Evolutionary conservation across 30 jellyfish, hydroid and myxozoan genomes (phyloP).

Genomic region (Aurelia aurita complex sp. Pacific): DNA sequence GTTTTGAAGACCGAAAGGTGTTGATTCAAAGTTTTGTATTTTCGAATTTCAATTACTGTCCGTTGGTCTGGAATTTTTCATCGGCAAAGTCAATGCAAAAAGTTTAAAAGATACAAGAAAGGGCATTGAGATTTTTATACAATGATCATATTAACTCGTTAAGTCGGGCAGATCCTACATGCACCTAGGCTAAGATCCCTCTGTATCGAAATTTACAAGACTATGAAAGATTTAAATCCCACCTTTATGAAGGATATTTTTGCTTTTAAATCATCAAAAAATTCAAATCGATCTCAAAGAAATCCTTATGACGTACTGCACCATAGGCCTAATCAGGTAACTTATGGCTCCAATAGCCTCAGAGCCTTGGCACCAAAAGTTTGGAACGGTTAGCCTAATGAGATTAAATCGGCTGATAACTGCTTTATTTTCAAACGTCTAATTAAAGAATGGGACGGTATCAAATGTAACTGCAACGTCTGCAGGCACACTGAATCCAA

Average conservation of each 20-base stretch:
- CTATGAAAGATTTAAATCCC: neutral
- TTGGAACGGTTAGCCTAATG: conserved; percentile 1
- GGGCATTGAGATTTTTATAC: conserved; percentile 22
- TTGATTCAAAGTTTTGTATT: conserved; percentile 28
- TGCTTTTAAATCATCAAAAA: neutral
- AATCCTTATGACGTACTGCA: conserved; percentile 11
- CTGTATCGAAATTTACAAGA: neutral
- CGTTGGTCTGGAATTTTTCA: conserved; percentile 51
- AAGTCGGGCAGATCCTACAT: conserved; percentile 8
- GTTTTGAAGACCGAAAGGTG: conserved; percentile 20
- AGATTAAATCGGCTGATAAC: conserved; percentile 6
- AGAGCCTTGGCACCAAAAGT: neutral
- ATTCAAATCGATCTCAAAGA: conserved; percentile 8
- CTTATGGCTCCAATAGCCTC: conserved; percentile 5
- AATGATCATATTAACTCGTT: neutral
- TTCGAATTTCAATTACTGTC: conserved; percentile 45
- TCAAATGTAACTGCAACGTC: neutral
- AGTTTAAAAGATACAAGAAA: conserved; percentile 28
- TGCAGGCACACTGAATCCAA: conserved; percentile 9
- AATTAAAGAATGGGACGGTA: conserved; percentile 6
- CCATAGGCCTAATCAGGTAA: conserved; percentile 14
- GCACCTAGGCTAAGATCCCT: conserved; percentile 11
- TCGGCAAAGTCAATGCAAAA: conserved; percentile 31
- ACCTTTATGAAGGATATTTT: neutral
- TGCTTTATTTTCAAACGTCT: neutral